These are phyloP conservation scores for Dryomyza anilis DNA, from an alignment of 2,888 invertebrate species.

Conservation along the genomic window DNA sequence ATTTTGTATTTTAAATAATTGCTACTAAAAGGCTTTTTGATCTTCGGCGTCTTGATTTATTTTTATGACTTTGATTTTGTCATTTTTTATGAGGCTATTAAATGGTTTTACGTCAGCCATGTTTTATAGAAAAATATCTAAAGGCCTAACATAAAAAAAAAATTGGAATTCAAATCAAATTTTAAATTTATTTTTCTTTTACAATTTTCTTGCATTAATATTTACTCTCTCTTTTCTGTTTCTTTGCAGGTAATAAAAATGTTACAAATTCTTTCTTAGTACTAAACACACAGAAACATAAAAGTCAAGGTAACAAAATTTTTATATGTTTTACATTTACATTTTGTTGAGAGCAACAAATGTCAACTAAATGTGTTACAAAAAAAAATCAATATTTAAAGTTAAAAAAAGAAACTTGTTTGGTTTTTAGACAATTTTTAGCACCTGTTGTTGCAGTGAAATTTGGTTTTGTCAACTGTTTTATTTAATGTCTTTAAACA, in stretches of 20 bases:
- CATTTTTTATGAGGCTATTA: not conserved
- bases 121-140: not conserved
- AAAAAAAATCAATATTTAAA: too few species aligned
- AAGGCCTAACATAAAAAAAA: too few species aligned
- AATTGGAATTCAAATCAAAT: too few species aligned
- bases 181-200: not conserved
- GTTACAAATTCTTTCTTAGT: slow-evolving; percentile 34
- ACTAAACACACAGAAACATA: not conserved
- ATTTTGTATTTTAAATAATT: not conserved
- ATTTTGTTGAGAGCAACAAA: not conserved
- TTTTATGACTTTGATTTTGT: slow-evolving; percentile 34
- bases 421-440: not conserved
- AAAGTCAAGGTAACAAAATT: slow-evolving; percentile 19
- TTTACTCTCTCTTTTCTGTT: slow-evolving; percentile 22
- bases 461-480: not conserved
- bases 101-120: slow-evolving; percentile 25
- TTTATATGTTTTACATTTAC: not conserved
- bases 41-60: slow-evolving; percentile 3
- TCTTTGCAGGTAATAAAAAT: slow-evolving; percentile 44
- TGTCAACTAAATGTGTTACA: not conserved
- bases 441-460: not conserved
- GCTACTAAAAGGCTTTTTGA: not conserved
- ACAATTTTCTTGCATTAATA: not conserved
- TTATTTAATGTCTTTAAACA: too few species aligned
- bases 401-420: not conserved